Percentiles rank a stretch among this genome's conserved stretches.
phyloP scores from a whole-genome alignment of 2,888 invertebrate genomes.

The Pegoplata infirma region DNA sequence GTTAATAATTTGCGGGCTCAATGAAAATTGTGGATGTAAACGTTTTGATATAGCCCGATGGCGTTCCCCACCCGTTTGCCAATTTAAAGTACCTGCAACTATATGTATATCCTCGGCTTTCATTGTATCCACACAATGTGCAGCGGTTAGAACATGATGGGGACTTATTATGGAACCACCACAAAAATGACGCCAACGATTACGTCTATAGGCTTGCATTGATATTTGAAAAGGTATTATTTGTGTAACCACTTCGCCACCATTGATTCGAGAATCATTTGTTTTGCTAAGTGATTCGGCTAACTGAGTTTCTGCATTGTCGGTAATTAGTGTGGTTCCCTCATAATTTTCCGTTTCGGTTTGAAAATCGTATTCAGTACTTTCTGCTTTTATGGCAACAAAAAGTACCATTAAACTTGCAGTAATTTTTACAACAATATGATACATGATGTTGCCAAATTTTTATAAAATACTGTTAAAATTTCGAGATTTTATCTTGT shows the following conservation, averaged over 20 bases:
- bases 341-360: not conserved
- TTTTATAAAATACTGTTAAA: too few species aligned
- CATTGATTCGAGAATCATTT: constrained; percentile 69
- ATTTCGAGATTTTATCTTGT: too few species aligned
- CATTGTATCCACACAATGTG: constrained; percentile 73
- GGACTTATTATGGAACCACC: constrained; percentile 75
- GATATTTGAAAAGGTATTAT: constrained; percentile 76
- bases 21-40: constrained; percentile 71
- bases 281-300: too few species aligned
- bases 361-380: too few species aligned
- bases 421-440: too few species aligned
- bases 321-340: not conserved
- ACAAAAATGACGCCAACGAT: constrained; percentile 74
- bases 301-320: not conserved
- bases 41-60: constrained; percentile 68
- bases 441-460: too few species aligned
- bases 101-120: constrained; percentile 67
- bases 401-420: too few species aligned
- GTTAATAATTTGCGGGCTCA: constrained; percentile 67
- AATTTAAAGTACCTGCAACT: constrained; percentile 69
- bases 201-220: constrained; percentile 67
- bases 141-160: constrained; percentile 75
- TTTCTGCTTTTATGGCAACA: too few species aligned
- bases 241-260: constrained; percentile 67
- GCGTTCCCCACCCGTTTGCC: constrained; percentile 70